phyloP scores from a whole-genome alignment of 1,140 invertebrate species.

The Drosophila dunni region DNA sequence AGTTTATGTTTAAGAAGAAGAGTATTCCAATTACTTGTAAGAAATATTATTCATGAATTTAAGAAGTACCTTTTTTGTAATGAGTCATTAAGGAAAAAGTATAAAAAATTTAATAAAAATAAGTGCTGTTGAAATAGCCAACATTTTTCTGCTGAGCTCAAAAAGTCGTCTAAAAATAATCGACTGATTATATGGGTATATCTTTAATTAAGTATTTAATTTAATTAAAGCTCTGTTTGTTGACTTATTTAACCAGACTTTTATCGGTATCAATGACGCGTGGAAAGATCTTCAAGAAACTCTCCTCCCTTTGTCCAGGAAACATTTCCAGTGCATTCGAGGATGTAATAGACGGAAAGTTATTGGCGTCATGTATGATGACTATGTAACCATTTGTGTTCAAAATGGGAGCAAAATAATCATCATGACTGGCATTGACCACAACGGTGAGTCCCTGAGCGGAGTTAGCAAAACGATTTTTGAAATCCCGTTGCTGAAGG shows the following conservation, averaged over 20 bases:
- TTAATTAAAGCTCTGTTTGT: too few species aligned
- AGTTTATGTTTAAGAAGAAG: background rate
- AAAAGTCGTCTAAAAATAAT: too few species aligned
- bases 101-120: too few species aligned
- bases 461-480: slow-evolving; percentile 56
- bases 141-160: too few species aligned
- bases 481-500: slow-evolving; percentile 55
- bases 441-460: slow-evolving; percentile 83
- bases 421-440: slow-evolving; percentile 77
- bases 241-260: too few species aligned
- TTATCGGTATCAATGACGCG: slow-evolving; percentile 73
- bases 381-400: slow-evolving; percentile 72
- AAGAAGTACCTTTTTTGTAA: too few species aligned
- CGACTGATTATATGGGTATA: too few species aligned
- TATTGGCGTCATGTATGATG: slow-evolving; percentile 61
- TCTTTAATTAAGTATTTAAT: too few species aligned
- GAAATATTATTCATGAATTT: too few species aligned
- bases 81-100: too few species aligned
- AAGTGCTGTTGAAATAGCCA: too few species aligned
- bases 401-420: slow-evolving; percentile 66
- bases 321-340: slow-evolving; percentile 66
- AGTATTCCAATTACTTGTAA: background rate
- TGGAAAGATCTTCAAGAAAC: slow-evolving; percentile 82
- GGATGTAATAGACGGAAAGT: slow-evolving; percentile 54
- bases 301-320: slow-evolving; percentile 64